Evolutionary conservation across 2,888 invertebrate species (phyloP).

Genomic region (Timema cristinae): DNA sequence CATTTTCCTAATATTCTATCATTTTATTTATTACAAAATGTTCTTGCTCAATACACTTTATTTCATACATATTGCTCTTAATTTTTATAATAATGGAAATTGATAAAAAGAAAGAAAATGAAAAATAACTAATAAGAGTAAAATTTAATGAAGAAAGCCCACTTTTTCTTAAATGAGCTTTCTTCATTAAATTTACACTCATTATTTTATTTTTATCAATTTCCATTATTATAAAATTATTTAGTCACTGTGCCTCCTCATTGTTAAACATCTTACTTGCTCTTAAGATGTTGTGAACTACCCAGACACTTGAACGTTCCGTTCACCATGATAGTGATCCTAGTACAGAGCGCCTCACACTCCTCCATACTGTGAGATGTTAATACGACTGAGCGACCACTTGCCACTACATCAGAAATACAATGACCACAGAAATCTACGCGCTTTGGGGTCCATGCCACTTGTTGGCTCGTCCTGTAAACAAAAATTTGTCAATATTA

Average conservation of each 20-base stretch:
- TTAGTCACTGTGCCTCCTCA: no score
- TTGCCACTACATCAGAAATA: slow-evolving; percentile 51
- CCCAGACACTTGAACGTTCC: slow-evolving; percentile 57
- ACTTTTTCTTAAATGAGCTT: not conserved
- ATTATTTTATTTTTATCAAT: not conserved
- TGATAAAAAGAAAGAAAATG: no score
- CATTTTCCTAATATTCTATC: no score
- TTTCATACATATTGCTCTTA: no score
- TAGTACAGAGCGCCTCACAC: slow-evolving; percentile 59
- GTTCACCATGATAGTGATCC: slow-evolving; percentile 53
- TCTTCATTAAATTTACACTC: no score
- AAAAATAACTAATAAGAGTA: not conserved
- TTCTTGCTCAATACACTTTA: no score
- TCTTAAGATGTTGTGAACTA: slow-evolving; percentile 54
- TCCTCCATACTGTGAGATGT: slow-evolving; percentile 65
- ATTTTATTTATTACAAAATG: no score
- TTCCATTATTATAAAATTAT: no score
- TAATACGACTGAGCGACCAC: slow-evolving; percentile 59
- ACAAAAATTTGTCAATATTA: no score
- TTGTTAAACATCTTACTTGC: slow-evolving; percentile 46
- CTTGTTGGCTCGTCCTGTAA: slow-evolving; percentile 67
- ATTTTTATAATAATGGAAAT: no score
- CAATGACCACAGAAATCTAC: slow-evolving; percentile 57
- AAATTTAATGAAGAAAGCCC: not conserved
- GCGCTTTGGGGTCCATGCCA: slow-evolving; percentile 54